Percentiles rank a stretch among this genome's conserved stretches.
Conservation (phyloP, 2,797 vertebrate genomes). For the Propithecus deckenii region DNA sequence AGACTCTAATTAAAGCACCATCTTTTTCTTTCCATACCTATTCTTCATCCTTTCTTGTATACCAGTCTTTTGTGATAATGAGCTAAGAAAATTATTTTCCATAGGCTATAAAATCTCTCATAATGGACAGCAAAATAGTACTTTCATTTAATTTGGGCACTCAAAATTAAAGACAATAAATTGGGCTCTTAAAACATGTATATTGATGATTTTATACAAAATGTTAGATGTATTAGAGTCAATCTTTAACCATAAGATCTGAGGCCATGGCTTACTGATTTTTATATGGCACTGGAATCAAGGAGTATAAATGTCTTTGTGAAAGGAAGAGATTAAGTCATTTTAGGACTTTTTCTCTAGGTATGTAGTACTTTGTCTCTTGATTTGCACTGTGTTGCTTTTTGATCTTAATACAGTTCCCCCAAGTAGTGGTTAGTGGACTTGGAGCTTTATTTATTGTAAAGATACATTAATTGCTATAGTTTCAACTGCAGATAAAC, state of each 20-base stretch:
- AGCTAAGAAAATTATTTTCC: conserved; percentile 34
- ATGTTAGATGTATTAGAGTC: background rate
- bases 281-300: background rate
- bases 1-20: background rate
- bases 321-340: background rate
- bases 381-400: background rate
- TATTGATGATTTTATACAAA: background rate
- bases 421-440: background rate
- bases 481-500: conserved; percentile 11
- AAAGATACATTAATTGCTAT: background rate
- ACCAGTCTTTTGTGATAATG: background rate
- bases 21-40: background rate
- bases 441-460: conserved; percentile 10
- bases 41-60: conserved; percentile 32
- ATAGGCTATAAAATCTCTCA: background rate
- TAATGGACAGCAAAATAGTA: conserved; percentile 6
- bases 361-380: background rate
- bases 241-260: background rate
- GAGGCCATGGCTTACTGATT: background rate
- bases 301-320: background rate
- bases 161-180: conserved; percentile 38
- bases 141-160: conserved; percentile 23
- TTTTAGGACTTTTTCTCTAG: background rate
- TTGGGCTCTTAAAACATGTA: background rate
- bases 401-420: conserved; percentile 1